Conservation (phyloP, 2,888 invertebrate species). For the Spisula solida region DNA sequence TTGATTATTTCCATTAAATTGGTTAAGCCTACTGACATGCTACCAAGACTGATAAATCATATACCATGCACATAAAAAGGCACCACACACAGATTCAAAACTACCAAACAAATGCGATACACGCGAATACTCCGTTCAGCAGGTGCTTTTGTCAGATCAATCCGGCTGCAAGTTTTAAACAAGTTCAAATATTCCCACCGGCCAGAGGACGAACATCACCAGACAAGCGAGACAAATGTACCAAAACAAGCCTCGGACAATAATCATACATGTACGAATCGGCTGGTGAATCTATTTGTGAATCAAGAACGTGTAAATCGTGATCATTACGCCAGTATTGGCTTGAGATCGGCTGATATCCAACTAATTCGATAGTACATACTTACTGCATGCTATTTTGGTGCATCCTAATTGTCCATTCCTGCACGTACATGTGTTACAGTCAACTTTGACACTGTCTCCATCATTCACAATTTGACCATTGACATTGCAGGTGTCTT, state of each 20-base stretch:
- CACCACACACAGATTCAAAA: no score
- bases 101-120: no score
- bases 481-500: background rate
- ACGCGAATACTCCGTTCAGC: no score
- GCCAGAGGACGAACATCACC: background rate
- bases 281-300: background rate
- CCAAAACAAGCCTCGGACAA: background rate
- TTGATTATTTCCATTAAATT: no score
- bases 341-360: background rate
- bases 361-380: background rate
- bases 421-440: constrained; percentile 40
- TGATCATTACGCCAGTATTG: background rate
- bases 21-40: no score
- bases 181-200: no score
- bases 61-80: no score
- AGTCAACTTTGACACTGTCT: constrained; percentile 34
- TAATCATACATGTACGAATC: no score
- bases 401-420: constrained; percentile 38
- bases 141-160: no score
- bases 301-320: background rate
- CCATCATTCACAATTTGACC: constrained; percentile 11
- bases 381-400: constrained; percentile 43
- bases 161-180: no score
- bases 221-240: background rate
- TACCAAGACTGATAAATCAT: no score